These are phyloP conservation scores for cattle (Bos taurus) DNA, from an alignment of 2,113 vertebrate species.

Conservation along the genomic window DNA sequence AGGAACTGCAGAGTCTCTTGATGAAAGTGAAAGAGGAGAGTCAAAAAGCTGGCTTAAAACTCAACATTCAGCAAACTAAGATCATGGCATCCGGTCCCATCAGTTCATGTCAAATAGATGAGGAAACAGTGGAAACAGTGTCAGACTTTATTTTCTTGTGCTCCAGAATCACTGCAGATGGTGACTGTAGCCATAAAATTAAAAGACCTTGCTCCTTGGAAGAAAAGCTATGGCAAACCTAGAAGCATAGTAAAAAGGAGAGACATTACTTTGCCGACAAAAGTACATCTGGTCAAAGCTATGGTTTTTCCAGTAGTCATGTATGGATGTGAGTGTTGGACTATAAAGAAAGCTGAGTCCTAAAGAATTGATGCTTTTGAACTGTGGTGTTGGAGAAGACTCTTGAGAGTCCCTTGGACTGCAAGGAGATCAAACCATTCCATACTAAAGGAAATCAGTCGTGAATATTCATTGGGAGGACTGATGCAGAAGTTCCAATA, in stretches of 20 bases:
- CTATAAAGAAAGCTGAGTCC: not conserved
- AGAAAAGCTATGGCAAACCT: not conserved
- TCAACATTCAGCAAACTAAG: not conserved
- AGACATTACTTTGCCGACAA: not conserved
- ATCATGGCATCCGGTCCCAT: not conserved
- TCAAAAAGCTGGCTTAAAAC: not conserved
- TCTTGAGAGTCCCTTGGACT: not conserved
- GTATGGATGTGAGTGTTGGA: not conserved
- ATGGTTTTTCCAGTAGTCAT: not conserved
- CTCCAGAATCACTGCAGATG: not conserved
- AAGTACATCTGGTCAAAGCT: not conserved
- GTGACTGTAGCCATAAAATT: not conserved
- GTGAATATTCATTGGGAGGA: not conserved
- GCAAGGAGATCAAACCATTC: not conserved
- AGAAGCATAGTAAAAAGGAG: not conserved
- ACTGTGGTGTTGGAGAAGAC: not conserved
- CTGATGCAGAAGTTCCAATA: not conserved
- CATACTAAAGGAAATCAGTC: not conserved
- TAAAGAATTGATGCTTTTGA: not conserved
- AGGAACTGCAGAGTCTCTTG: not conserved
- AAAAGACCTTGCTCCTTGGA: not conserved
- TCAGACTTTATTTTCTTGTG: not conserved
- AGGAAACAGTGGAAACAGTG: not conserved
- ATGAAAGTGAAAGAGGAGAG: not conserved
- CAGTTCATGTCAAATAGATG: not conserved